These are phyloP conservation scores for Colletes latitarsis DNA, from an alignment of 1,140 invertebrate genomes.

Conservation along the genomic window DNA sequence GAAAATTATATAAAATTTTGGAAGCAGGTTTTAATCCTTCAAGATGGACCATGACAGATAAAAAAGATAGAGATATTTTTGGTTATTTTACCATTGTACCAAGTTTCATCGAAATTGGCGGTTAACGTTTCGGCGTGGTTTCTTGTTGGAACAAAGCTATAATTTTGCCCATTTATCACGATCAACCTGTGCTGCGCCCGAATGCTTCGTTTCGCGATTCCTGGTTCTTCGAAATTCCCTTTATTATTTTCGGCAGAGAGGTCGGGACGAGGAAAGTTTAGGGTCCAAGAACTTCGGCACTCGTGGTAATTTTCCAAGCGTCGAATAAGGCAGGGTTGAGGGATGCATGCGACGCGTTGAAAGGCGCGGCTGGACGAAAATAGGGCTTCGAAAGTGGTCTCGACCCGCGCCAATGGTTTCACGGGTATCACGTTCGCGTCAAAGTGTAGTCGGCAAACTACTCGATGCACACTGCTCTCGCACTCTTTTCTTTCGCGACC, in stretches of 20 bases:
- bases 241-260: neutral
- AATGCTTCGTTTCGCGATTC: too few species aligned
- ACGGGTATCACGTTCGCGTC: slow-evolving; percentile 9
- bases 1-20: too few species aligned
- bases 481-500: slow-evolving; percentile 32
- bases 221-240: neutral
- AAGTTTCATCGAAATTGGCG: neutral
- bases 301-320: neutral
- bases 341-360: neutral
- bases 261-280: neutral
- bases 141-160: too few species aligned
- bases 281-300: neutral
- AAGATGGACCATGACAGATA: too few species aligned
- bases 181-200: too few species aligned
- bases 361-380: slow-evolving; percentile 6
- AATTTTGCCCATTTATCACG: too few species aligned
- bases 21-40: too few species aligned
- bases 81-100: too few species aligned
- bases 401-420: slow-evolving; percentile 8
- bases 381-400: slow-evolving; percentile 21
- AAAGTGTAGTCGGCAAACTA: slow-evolving; percentile 9
- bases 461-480: slow-evolving; percentile 33
- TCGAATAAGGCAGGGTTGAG: neutral
- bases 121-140: too few species aligned
- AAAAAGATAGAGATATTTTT: too few species aligned